Base-by-base conservation (phyloP, 2,888 invertebrate species). In the Xylota sylvarum region DNA sequence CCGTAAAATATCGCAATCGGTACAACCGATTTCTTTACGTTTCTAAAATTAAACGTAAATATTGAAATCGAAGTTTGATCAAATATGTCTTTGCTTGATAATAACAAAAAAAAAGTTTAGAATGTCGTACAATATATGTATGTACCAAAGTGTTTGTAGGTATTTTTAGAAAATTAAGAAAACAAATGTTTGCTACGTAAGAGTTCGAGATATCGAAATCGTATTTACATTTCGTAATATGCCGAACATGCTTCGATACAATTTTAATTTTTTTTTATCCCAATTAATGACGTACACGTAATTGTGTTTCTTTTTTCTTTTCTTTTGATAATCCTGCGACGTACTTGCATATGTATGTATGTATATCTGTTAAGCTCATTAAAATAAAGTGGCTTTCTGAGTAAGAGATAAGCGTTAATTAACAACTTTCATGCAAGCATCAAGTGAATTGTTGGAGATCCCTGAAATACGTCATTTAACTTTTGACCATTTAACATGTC, bases 21-120 rank as follows among this genome's bases (percentile, higher is more conserved):
- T 14, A 3, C 3, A 10, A 37, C 32, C 32, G 14, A 37, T 19
- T 12, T 10, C 55, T 55, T 23, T 3, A 7, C n/a, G 27, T 12
- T 43, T 17, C 4, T 30, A 14, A 55, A 55, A 55, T 43, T 3
- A 64, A 69, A 69, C 10, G 46, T 46, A 70, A 70, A 70, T 43
- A 70, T 70, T 56, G 9, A 30, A 46, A 23, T 70, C 17, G 0
- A 46, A 6, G 46, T 56, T 56, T 32, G 46, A 70, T 32, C 43
- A 32, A 43, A 69, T 17, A n/a, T n/a, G 1, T 37, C 6, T 6
- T 67, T 35, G n/a, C 19, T 7, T 27, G 19, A 52, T 67, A 52
- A 40, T n/a, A n/a, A n/a, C n/a, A n/a, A n/a, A n/a, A n/a, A n/a
- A n/a, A n/a, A n/a, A n/a, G n/a, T n/a, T n/a, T n/a, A n/a, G n/a